Conservation (phyloP, 2,797 vertebrate species). For the Phataginus tricuspis region DNA sequence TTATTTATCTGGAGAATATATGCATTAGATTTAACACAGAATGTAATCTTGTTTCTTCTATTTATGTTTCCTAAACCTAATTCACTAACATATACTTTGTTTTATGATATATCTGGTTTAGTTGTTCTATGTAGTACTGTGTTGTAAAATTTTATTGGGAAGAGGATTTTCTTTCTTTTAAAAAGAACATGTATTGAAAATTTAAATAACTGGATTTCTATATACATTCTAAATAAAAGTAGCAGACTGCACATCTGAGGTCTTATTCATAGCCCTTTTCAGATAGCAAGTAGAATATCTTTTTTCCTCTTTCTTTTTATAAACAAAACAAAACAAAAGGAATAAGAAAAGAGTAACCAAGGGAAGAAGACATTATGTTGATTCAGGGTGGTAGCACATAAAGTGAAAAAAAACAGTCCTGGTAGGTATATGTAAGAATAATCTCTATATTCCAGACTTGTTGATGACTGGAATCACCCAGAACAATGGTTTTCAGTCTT, state of each 20-base stretch:
- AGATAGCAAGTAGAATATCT: background rate
- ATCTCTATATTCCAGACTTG: background rate
- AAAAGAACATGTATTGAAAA: constrained; percentile 6
- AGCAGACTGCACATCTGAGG: background rate
- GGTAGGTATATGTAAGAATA: background rate
- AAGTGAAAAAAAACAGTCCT: background rate
- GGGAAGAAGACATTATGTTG: background rate
- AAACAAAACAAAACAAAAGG: constrained; percentile 21
- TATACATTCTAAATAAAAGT: background rate
- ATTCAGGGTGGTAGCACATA: constrained; percentile 20
- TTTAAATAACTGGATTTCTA: constrained; percentile 10
- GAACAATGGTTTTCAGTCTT: background rate
- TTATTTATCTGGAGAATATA: constrained; percentile 61
- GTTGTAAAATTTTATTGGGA: constrained; percentile 8
- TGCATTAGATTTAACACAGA: constrained; percentile 51
- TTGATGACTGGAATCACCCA: background rate
- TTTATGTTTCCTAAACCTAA: constrained; percentile 43
- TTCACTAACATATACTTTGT: constrained; percentile 27
- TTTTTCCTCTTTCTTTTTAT: background rate
- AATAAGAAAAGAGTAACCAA: background rate
- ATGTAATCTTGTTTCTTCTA: constrained; percentile 43
- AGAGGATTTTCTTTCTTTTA: background rate
- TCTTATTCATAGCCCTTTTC: background rate
- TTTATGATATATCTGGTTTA: constrained; percentile 41
- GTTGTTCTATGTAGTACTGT: background rate